Base-by-base conservation (phyloP, 2,797 vertebrate genomes). In the Siniperca scherzeri region DNA sequence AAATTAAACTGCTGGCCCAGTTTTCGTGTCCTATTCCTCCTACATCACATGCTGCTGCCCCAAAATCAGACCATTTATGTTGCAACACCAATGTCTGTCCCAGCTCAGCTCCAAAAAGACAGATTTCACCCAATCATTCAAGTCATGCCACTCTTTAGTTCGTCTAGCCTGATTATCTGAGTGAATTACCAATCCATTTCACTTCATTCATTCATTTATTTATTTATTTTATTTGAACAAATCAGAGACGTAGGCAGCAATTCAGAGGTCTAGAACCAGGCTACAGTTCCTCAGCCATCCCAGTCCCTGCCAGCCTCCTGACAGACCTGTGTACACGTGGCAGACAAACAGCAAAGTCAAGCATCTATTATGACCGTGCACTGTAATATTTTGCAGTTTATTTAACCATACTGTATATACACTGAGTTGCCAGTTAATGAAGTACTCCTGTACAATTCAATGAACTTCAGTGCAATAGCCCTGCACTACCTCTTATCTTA, bases 261-360 rank as follows among this genome's bases (percentile, higher is more conserved):
- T 27, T 42, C 11, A 27, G 25, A 30, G 38, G 6, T 44, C 22
- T 25, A 55, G 30, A 53, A 16, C 48, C 12, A 19, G 42, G 16
- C 64, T 67, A 22, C 25, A 12, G 44, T 7, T 17, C 17, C 77
- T 73, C 55, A 33, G 44, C 27, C 48, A 46, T 13, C 13, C 17
- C 14, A 33, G 27, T 12, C 22, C 57, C n/a, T 25, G n/a, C 38
- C 64, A 64, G 60, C 25, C 50, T 57, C 36, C 61, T 72, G 70
- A 61, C 50, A 67, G 48, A 62, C 40, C 25, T 57, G 33, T 60
- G 13, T 13, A 55, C 27, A 66, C 22, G 40, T 53, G 50, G 68
- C 75, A 70, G 66, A 66, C 17, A 36, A 55, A 68, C 67, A 59
- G n/a, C 30, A n/a, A 38, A 64, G 46, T 55, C 56, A 53, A 55